Evolutionary conservation across 1,140 invertebrate species (phyloP), one percentile per base, ranked within the genome.

Genomic region (Musca domestica): DNA sequence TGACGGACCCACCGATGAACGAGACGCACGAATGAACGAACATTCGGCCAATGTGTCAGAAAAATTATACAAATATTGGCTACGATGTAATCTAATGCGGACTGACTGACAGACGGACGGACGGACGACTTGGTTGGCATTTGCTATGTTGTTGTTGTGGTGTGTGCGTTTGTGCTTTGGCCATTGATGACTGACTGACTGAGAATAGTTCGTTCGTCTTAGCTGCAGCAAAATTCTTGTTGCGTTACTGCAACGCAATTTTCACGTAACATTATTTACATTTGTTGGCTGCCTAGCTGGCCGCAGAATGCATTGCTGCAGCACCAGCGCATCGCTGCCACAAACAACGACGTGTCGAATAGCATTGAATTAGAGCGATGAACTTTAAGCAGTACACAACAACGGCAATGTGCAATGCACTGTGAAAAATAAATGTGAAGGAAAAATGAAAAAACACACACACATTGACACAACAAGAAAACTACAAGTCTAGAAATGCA

Each of bases 311-410:
- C 20, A 10, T 27, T 34, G 47, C 6, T 66, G 64, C 64, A 66
- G 2, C 64, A 30, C 6, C n/a, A n/a, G n/a, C 30, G 19, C 23
- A n/a, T 25, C 48, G 49, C 48, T 9, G 64, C 49, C 4, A 19
- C 17, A n/a, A 34, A 46, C 27, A 15, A 23, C 47, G 20, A 30
- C 64, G 47, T 51, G 17, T n/a, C 27, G 41, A 27, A 41, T 68
- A 68, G 69, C 76, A 77, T 78, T 78, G 74, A 78, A 77, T 76
- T 78, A 72, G 76, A 78, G 76, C 76, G 76, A 76, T 78, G 76
- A 78, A 78, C 76, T 77, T 73, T 56, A 30, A 66, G 69, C 70
- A 66, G 41, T 64, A 61, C 34, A n/a, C n/a, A n/a, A n/a, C n/a
- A 34, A 52, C 25, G 34, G 34, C 34, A 41, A 41, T 41, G 34